Base-by-base conservation (phyloP, 2,113 vertebrate genomes). In the Motacilla alba region DNA sequence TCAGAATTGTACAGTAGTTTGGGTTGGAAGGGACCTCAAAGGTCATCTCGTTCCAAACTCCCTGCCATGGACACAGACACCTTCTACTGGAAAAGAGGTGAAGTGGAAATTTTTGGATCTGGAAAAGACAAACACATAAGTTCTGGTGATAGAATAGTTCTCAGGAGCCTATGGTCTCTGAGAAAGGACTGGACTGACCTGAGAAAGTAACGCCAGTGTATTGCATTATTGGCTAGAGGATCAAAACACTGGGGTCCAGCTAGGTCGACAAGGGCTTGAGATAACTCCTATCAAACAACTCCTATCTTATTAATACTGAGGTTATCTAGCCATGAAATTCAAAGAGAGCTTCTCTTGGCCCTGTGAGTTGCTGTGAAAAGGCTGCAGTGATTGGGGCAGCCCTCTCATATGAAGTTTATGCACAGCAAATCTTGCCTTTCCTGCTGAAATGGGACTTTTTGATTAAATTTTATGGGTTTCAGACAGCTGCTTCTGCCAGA, bases 41-140 rank as follows among this genome's bases (percentile, higher is more conserved):
- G 13, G 6, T 18, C 2, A 0, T 39, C 24, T 41, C 0, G 0
- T 47, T 69, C 19, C n/a, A 35, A 47, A 39, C 5, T 7, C 12
- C 7, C 13, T 68, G 28, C 5, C 17, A 13, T 15, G 21, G n/a
- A 21, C 39, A 41, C 7, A 24, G n/a, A 35, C 16, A n/a, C 5
- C 5, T 39, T 39, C 39, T 41, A 22, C 11, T 47, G 19, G 21
- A 68, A 60, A 6, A 74, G 21, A 89, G 10, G 1, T 72, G 35
- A 91, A 87, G 63, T 2, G 13, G 68, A 81, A 26, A 2, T 74
- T 49, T 81, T 31, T 7, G 3, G 35, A 7, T 26, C 3, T 63
- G 23, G 52, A 26, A 86, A 77, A 39, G 17, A 10, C 22, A 76
- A 60, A 33, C 2, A 12, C 8, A 12, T 23, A 0, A 23, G 35